phyloP scores from a whole-genome alignment of 1,140 invertebrate species.

The Paramacrobiotus metropolitanus region DNA sequence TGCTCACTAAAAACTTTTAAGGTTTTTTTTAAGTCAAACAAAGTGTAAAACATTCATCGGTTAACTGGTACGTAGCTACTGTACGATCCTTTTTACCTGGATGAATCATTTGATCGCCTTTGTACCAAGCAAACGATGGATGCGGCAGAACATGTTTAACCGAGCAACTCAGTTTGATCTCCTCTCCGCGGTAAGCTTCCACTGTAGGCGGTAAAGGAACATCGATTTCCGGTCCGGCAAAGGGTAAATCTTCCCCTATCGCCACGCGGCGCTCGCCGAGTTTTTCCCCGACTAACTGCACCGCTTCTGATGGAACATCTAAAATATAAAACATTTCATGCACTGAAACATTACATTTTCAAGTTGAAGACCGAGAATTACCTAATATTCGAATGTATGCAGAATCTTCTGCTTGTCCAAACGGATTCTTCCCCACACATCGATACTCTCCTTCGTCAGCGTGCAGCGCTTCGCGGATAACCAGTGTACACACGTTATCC shows the following conservation, averaged over 20 bases:
- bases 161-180: background rate
- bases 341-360: too few species aligned
- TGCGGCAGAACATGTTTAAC: background rate
- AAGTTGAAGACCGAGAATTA: background rate
- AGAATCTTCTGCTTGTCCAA: background rate
- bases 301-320: background rate
- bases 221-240: background rate
- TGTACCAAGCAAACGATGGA: slow-evolving; percentile 1
- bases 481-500: slow-evolving; percentile 47
- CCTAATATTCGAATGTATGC: background rate
- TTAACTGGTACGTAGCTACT: too few species aligned
- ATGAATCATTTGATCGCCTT: background rate
- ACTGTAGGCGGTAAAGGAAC: background rate
- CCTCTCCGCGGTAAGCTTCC: background rate
- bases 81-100: slow-evolving; percentile 3
- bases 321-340: background rate
- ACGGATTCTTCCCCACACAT: slow-evolving; percentile 57
- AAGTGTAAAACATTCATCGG: too few species aligned
- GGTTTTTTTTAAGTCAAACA: too few species aligned
- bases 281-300: background rate
- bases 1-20: too few species aligned
- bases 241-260: background rate
- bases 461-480: slow-evolving; percentile 70
- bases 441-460: slow-evolving; percentile 78
- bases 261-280: background rate